phyloP scores from a whole-genome alignment of 1,140 invertebrate genomes.

The Mylabris phalerata region DNA sequence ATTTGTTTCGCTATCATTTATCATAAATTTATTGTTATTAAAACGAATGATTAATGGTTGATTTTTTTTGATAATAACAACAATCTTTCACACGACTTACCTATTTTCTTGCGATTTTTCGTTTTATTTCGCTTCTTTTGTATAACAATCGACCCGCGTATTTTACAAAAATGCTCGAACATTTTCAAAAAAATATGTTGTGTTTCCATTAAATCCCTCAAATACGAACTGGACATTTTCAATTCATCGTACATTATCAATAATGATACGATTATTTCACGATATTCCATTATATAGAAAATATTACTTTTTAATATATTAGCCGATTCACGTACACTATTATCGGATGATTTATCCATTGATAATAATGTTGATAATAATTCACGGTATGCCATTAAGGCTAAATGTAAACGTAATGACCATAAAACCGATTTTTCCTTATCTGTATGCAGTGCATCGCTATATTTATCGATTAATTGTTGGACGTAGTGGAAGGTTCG shows the following conservation, averaged over 20 bases:
- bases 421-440: conserved; percentile 79
- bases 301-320: conserved; percentile 86
- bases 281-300: conserved; percentile 91
- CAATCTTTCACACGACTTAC: background rate
- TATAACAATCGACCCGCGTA: conserved; percentile 59
- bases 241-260: conserved; percentile 75
- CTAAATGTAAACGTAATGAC: conserved; percentile 78
- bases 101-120: background rate
- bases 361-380: conserved; percentile 65
- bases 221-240: conserved; percentile 80
- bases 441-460: conserved; percentile 78
- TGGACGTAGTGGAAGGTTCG: conserved; percentile 89
- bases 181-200: conserved; percentile 90
- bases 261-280: conserved; percentile 78
- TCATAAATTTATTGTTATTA: background rate
- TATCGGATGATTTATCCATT: conserved; percentile 71
- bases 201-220: conserved; percentile 83
- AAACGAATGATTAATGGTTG: background rate
- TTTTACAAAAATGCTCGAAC: conserved; percentile 73
- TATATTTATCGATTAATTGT: conserved; percentile 82
- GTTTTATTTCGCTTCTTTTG: conserved; percentile 50
- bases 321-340: conserved; percentile 63
- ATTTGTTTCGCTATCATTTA: background rate
- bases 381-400: conserved; percentile 59
- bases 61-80: background rate